These are phyloP conservation scores for Eumerus sabulonum DNA, from an alignment of 2,888 invertebrate species.

Conservation along the genomic window DNA sequence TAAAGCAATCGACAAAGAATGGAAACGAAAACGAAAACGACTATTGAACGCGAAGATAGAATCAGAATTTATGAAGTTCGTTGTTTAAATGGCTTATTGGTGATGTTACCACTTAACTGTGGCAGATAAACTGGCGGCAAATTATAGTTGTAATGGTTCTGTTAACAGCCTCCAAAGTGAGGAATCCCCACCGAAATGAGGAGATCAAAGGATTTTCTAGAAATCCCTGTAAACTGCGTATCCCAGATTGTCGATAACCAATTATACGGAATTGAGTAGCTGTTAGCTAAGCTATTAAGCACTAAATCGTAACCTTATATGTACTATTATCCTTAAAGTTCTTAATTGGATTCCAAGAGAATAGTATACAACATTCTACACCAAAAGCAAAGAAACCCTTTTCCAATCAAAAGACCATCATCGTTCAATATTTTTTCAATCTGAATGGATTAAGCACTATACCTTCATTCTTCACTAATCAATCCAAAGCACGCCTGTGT, in stretches of 20 bases:
- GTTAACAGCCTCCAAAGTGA: conserved; percentile 25
- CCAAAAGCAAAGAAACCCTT: no score
- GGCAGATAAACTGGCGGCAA: conserved; percentile 30
- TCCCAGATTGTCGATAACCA: no score
- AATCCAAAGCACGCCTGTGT: background rate
- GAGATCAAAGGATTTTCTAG: background rate
- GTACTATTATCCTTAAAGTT: no score
- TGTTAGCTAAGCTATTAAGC: no score
- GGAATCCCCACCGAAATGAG: conserved; percentile 3
- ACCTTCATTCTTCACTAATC: no score
- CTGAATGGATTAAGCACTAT: background rate
- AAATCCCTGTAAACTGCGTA: no score
- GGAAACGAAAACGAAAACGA: background rate
- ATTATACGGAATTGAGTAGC: no score
- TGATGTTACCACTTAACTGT: conserved; percentile 13
- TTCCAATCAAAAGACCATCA: no score
- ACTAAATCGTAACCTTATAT: no score
- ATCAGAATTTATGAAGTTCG: conserved; percentile 20
- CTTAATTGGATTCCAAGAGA: no score
- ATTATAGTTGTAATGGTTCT: conserved; percentile 27
- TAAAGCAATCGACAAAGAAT: conserved; percentile 11
- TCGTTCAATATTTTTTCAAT: background rate
- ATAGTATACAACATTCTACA: no score
- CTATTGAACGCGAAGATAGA: conserved; percentile 11
- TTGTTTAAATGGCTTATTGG: conserved; percentile 38